Evolutionary conservation across 2,113 vertebrate species (phyloP).

Genomic region (Xerus inauris): DNA sequence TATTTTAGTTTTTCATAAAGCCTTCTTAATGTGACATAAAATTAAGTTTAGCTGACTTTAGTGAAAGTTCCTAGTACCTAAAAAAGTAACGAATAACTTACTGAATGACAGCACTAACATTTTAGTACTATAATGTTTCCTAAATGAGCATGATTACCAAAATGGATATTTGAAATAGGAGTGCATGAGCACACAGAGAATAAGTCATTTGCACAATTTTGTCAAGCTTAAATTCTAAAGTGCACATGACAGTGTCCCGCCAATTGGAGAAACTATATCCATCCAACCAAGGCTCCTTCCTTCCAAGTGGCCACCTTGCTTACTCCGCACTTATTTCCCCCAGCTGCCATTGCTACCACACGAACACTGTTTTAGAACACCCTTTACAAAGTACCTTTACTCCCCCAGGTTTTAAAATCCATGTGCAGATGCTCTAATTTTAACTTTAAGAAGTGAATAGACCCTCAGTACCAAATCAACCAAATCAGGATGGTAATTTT

Average conservation of each 20-base stretch:
- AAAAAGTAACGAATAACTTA: slow-evolving; percentile 19
- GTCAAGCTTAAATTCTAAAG: not conserved
- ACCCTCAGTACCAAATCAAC: not conserved
- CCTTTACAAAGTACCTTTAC: not conserved
- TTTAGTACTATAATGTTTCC: not conserved
- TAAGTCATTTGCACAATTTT: not conserved
- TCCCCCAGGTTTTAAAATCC: not conserved
- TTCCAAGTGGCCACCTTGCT: not conserved
- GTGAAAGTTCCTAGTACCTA: not conserved
- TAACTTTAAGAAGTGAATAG: not conserved
- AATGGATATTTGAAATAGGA: not conserved
- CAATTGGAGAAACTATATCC: not conserved
- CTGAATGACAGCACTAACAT: slow-evolving; percentile 17
- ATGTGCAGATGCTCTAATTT: not conserved
- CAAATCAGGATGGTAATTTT: not conserved
- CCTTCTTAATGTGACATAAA: slow-evolving; percentile 1
- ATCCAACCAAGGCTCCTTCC: not conserved
- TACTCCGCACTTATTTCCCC: not conserved
- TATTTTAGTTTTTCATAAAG: slow-evolving; percentile 39
- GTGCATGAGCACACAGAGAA: not conserved
- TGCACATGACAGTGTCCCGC: not conserved
- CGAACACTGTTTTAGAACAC: not conserved
- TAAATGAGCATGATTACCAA: not conserved
- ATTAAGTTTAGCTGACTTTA: slow-evolving; percentile 25
- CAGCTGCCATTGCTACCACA: not conserved